Conservation (phyloP, 2,797 vertebrate genomes). For the Notolabrus celidotus region DNA sequence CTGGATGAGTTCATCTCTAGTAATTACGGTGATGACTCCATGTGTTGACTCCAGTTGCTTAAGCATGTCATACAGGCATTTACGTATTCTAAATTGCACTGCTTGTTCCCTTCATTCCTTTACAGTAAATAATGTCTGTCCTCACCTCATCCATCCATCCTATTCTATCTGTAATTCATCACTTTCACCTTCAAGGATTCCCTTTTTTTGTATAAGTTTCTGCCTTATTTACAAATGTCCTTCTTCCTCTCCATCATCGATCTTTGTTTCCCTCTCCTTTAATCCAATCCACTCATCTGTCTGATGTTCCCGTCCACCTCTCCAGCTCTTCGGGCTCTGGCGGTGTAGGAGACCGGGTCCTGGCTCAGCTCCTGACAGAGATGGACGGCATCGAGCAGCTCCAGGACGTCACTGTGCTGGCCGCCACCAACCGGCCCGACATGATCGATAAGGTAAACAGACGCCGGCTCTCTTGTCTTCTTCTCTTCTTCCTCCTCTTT, state of each 20-base stretch:
- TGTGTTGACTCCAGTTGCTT: slow-evolving; percentile 2
- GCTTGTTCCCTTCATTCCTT: slow-evolving; percentile 4
- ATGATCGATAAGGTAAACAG: slow-evolving; percentile 95
- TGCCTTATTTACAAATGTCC: not conserved
- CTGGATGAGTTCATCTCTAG: slow-evolving; percentile 17
- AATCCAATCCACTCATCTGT: slow-evolving; percentile 33
- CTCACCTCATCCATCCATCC: slow-evolving; percentile 15
- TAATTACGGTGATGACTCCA: slow-evolving; percentile 24
- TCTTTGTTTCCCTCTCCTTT: not conserved
- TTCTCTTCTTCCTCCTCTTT: slow-evolving; percentile 62
- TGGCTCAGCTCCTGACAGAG: slow-evolving; percentile 97
- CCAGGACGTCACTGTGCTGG: slow-evolving; percentile 92
- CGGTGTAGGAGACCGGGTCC: slow-evolving; percentile 92
- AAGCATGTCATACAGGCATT: not conserved
- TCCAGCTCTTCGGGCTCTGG: slow-evolving; percentile 88
- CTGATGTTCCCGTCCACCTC: slow-evolving; percentile 16
- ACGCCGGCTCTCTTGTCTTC: slow-evolving; percentile 45
- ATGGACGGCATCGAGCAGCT: slow-evolving; percentile 98
- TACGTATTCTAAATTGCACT: not conserved
- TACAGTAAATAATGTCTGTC: not conserved
- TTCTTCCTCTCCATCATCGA: slow-evolving; percentile 28
- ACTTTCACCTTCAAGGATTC: slow-evolving; percentile 7
- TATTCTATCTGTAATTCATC: not conserved
- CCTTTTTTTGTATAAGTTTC: not conserved
- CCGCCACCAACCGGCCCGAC: slow-evolving; percentile 97